Evolutionary conservation across 2,113 vertebrate species (phyloP).

Genomic region (Isichthys henryi): DNA sequence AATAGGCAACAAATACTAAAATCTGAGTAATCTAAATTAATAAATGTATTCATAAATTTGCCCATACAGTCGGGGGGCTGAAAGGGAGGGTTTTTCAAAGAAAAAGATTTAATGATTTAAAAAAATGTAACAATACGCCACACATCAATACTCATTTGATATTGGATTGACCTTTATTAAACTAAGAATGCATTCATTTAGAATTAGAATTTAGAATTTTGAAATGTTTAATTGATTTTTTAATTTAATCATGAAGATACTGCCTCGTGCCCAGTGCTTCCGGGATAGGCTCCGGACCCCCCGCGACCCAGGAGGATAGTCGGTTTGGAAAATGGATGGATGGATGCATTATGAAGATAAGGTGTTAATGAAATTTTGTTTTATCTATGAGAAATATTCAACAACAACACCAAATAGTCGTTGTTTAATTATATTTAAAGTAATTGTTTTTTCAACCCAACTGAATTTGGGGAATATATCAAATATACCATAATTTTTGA

Average conservation of each 20-base stretch:
- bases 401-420: not conserved
- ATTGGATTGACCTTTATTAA: not conserved
- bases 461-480: not conserved
- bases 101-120: not conserved
- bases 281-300: too few species aligned
- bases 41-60: not conserved
- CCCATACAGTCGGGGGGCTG: not conserved
- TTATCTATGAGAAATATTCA: not conserved
- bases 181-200: not conserved
- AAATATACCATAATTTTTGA: not conserved
- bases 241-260: too few species aligned
- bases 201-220: not conserved
- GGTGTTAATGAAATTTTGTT: not conserved
- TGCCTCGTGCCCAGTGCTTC: too few species aligned
- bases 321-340: too few species aligned
- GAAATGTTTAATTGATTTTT: not conserved
- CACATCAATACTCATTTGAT: not conserved
- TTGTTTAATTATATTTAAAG: not conserved
- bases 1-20: not conserved
- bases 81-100: not conserved
- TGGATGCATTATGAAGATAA: not conserved
- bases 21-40: not conserved
- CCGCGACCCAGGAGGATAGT: too few species aligned
- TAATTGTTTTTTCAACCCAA: not conserved
- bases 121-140: not conserved